Conservation (phyloP, 2,113 vertebrate species). For the Gracilinanus agilis region DNA sequence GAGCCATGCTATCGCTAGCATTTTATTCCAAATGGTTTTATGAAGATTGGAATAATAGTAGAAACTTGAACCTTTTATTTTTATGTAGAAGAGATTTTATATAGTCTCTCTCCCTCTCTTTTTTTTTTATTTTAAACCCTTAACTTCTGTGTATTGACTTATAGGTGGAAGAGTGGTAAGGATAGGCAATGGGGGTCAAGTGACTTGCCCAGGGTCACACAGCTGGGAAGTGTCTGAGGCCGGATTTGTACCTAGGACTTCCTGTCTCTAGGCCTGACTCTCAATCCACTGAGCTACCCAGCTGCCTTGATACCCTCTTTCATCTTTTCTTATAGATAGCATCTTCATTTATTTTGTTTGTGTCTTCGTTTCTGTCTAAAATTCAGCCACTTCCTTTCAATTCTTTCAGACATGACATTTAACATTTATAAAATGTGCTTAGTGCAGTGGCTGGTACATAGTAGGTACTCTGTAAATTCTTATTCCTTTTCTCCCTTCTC, state of each 20-base stretch:
- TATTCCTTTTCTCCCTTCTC: not conserved
- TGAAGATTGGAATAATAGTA: not conserved
- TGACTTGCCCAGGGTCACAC: too few relatives aligned
- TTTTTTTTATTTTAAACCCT: too few relatives aligned
- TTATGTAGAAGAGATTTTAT: constrained; percentile 11
- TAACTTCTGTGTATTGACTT: too few relatives aligned
- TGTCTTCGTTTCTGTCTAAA: not conserved
- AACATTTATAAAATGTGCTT: not conserved
- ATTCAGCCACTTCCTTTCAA: not conserved
- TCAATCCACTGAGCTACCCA: too few relatives aligned
- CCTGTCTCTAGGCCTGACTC: too few relatives aligned
- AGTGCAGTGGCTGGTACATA: too few relatives aligned
- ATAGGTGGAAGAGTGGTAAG: too few relatives aligned
- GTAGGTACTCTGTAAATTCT: not conserved
- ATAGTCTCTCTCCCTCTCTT: too few relatives aligned
- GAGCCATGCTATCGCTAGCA: constrained; percentile 27
- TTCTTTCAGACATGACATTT: not conserved
- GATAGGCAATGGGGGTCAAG: too few relatives aligned
- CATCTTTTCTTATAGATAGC: not conserved
- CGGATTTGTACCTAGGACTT: too few relatives aligned
- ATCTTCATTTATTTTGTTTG: not conserved
- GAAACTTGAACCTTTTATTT: not conserved
- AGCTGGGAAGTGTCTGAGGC: too few relatives aligned
- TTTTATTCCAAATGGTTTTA: constrained; percentile 32
- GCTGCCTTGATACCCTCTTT: not conserved